Percentiles rank a stretch among this genome's conserved stretches.
These are phyloP conservation scores for Rostratula benghalensis DNA, from an alignment of 2,113 vertebrate species.

Conservation along the genomic window DNA sequence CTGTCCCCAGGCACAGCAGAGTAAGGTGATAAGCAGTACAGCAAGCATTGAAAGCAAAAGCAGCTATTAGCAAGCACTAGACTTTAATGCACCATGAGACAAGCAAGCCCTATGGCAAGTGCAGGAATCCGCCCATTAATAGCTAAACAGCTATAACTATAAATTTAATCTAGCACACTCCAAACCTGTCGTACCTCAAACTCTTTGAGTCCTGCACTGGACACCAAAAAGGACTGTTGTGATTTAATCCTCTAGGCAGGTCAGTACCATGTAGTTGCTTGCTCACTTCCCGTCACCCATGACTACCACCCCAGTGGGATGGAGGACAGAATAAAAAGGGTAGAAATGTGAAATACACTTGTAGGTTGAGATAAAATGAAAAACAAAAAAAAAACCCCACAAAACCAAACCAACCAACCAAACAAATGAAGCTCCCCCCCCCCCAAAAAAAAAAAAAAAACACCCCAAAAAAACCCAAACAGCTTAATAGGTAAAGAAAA, in stretches of 20 bases:
- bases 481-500: background rate
- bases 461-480: too few species aligned
- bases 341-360: background rate
- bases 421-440: too few species aligned
- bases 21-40: background rate
- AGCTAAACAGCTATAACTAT: background rate
- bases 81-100: background rate
- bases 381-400: too few species aligned
- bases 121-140: background rate
- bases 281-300: too few species aligned
- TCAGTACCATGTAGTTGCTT: background rate
- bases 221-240: background rate
- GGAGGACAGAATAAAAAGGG: background rate
- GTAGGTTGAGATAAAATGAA: background rate
- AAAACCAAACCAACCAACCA: too few species aligned
- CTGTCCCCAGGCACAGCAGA: background rate
- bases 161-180: too few species aligned
- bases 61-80: background rate
- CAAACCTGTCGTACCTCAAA: background rate
- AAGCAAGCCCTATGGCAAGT: background rate
- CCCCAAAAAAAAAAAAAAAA: too few species aligned
- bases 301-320: background rate
- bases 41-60: background rate
- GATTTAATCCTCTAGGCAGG: background rate
- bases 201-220: background rate